Evolutionary conservation across 2,113 vertebrate genomes (phyloP).

Genomic region (Herpetotheres cachinnans): DNA sequence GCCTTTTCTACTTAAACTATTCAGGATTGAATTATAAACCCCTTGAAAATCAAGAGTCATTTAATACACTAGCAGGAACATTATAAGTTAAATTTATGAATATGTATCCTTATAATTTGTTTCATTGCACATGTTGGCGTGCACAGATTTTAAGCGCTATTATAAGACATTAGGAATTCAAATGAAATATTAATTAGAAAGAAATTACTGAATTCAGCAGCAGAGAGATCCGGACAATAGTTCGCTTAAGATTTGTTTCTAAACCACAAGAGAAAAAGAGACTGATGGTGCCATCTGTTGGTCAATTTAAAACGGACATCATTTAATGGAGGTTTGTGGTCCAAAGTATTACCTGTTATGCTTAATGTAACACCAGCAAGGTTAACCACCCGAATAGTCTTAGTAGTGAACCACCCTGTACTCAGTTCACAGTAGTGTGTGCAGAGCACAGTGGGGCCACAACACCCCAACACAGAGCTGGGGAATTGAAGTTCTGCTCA

Average conservation of each 20-base stretch:
- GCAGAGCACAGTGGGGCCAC: background rate
- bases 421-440: background rate
- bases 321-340: background rate
- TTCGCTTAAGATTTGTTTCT: background rate
- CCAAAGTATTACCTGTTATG: accelerated
- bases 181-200: slow-evolving; percentile 52
- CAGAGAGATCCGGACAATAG: background rate
- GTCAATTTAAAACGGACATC: slow-evolving; percentile 24
- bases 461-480: background rate
- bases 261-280: slow-evolving; percentile 47
- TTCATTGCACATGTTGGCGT: background rate
- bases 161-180: slow-evolving; percentile 17
- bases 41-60: background rate
- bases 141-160: background rate
- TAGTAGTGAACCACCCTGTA: accelerated
- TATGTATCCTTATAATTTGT: slow-evolving; percentile 20
- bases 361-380: background rate
- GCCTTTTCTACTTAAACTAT: slow-evolving; percentile 48
- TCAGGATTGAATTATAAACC: background rate
- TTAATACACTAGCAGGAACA: background rate
- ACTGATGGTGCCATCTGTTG: slow-evolving; percentile 80
- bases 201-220: slow-evolving; percentile 2
- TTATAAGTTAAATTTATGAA: slow-evolving; percentile 33
- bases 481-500: background rate
- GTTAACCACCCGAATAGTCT: background rate